Evolutionary conservation across 1,140 invertebrate species (phyloP).

Genomic region (Megalopta genalis): DNA sequence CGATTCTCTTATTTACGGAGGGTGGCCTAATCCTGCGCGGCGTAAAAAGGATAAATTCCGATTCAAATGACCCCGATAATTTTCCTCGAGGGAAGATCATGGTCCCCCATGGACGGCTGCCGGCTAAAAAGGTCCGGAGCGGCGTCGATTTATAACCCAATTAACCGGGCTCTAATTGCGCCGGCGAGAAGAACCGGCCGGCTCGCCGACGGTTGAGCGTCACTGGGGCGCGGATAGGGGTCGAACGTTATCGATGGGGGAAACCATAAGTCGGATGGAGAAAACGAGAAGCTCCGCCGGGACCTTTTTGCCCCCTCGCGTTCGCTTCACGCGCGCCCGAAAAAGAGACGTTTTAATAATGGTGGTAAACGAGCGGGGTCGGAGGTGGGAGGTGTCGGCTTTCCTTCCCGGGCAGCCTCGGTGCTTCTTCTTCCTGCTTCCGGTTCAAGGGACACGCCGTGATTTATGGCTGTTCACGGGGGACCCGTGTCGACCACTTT

Average conservation of each 20-base stretch:
- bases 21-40: no score
- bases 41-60: no score
- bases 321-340: slow-evolving; percentile 29
- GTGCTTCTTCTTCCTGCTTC: slow-evolving; percentile 1
- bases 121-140: background rate
- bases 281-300: slow-evolving; percentile 23
- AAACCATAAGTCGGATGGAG: slow-evolving; percentile 27
- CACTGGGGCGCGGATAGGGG: background rate
- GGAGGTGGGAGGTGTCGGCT: background rate
- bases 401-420: background rate
- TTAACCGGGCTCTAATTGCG: background rate
- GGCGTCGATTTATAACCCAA: background rate
- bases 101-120: no score
- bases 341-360: slow-evolving; percentile 35
- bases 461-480: slow-evolving; percentile 15
- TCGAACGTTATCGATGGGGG: slow-evolving; percentile 9
- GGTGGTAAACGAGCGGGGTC: slow-evolving; percentile 25
- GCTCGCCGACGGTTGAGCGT: background rate
- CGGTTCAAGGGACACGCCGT: background rate
- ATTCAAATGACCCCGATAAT: no score
- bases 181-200: background rate
- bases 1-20: no score
- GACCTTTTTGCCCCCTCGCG: slow-evolving; percentile 22
- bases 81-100: no score
- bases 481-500: background rate